phyloP scores from a whole-genome alignment of 2,113 vertebrate species.

The Nyctereutes procyonoides region DNA sequence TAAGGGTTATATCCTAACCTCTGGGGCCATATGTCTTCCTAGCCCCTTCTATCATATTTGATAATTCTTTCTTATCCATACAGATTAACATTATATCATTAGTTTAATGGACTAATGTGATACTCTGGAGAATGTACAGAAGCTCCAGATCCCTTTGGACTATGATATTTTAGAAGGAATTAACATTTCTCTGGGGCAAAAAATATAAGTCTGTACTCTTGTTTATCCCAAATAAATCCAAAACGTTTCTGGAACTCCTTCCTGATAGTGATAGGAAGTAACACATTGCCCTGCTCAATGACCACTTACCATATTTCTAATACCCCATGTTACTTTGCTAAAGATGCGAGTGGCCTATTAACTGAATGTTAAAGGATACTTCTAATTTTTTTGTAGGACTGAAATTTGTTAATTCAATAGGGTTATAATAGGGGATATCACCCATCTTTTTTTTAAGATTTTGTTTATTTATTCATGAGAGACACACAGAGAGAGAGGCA shows the following conservation, averaged over 20 bases:
- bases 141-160: not conserved
- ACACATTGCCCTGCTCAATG: not conserved
- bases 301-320: not conserved
- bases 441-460: not conserved
- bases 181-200: not conserved
- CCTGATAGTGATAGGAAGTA: not conserved
- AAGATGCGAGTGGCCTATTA: not conserved
- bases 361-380: not conserved
- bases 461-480: too few relatives aligned
- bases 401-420: not conserved
- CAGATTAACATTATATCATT: not conserved
- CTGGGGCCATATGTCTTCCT: not conserved
- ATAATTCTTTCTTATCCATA: not conserved
- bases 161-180: not conserved
- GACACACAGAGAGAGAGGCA: too few relatives aligned
- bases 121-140: not conserved
- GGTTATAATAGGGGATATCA: not conserved
- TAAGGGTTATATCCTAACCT: not conserved
- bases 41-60: not conserved
- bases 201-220: not conserved
- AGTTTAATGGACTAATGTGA: not conserved
- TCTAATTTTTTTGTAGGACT: not conserved
- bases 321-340: not conserved
- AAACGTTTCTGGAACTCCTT: not conserved
- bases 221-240: not conserved